Conservation (phyloP, 2,888 invertebrate species). For the Ariolimax columbianus region DNA sequence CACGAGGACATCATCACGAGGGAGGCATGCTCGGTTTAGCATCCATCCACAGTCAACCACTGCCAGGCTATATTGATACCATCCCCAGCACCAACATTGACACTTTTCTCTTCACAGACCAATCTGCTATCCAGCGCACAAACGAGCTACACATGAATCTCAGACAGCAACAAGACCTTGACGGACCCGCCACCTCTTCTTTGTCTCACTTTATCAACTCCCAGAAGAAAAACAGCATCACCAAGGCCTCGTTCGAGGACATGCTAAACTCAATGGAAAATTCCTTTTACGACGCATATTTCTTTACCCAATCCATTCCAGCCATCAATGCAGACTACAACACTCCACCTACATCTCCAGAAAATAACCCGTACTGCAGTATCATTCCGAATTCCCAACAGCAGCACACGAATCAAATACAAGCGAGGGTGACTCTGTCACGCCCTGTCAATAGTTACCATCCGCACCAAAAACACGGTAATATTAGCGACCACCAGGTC, state of each 20-base stretch:
- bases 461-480: not conserved
- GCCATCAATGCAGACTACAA: not conserved
- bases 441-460: not conserved
- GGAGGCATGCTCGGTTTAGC: not conserved
- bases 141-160: not conserved
- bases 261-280: not conserved
- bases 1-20: not conserved
- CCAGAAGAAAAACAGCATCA: not conserved
- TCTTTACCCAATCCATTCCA: not conserved
- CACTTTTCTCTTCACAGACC: slow-evolving; percentile 22
- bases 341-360: slow-evolving; percentile 27
- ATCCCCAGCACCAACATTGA: not conserved
- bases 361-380: not conserved
- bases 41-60: not conserved
- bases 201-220: not conserved
- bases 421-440: not conserved
- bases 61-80: not conserved
- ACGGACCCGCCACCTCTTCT: not conserved
- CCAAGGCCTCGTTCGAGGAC: not conserved
- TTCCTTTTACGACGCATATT: not conserved
- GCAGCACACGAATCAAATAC: not conserved
- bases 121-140: not conserved
- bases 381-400: not conserved
- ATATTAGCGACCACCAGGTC: not conserved
- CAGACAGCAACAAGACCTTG: slow-evolving; percentile 1